Evolutionary conservation across 2,113 vertebrate species (phyloP), one percentile per base, ranked within the genome.

Genomic region (Ranitomeya imitator): DNA sequence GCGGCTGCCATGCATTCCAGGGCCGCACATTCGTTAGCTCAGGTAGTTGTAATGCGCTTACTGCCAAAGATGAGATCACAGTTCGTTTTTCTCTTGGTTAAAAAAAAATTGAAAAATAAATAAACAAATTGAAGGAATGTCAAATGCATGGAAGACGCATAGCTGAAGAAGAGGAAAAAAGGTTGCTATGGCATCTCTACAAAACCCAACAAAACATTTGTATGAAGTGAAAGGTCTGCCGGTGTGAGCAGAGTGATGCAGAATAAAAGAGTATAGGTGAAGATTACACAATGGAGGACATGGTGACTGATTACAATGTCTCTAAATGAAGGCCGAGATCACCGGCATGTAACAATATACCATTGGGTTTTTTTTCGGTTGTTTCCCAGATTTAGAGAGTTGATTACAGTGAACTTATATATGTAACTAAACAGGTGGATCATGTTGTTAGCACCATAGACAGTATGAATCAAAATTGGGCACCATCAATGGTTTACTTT

Each of bases 11-110:
- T 93, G 91, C 81, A 90, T 92, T 90, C 90, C 88, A 3, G 81
- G 85, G 6, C 71, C 86, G 79, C 45, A 83, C 83, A 81, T 92
- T 93, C 93, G 92, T 93, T 93, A 94, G 91, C 92, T 93, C 92
- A 95, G 94, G 94, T 95, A 94, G 93, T 92, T 82, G 90, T 89
- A 90, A 90, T 74, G 65, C 89, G 7, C 79, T 26, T 90, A 73
- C 52, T 90, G 92, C 91, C 92, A 93, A 86, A 89, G 83, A 76
- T 94, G 92, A 95, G 91, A 89, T 94, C 93, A 95, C 90, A 63
- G 78, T 76, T 94, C 93, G 91, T 93, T 76, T 51, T 54, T 26
- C 7, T 71, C 60, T 84, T 65, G 26, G 61, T 63, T 13, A 18
- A 52, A 45, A 79, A 84, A 90, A 86, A n/a, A 89, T 89, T 71